Evolutionary conservation across 1,140 invertebrate species (phyloP).

Genomic region (Centruroides vittatus): DNA sequence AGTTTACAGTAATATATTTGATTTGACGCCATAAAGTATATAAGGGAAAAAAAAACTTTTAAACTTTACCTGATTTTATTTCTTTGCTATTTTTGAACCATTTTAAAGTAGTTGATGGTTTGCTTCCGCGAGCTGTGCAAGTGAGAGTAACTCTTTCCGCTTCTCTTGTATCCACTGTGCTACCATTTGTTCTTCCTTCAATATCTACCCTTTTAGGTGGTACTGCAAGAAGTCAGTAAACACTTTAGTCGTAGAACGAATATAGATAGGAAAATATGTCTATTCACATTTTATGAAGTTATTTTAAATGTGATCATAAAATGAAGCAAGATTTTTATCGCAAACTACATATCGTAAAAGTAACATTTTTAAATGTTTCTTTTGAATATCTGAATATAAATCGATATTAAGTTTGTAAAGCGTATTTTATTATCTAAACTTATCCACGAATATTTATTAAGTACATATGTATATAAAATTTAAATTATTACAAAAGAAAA

Average conservation of each 20-base stretch:
- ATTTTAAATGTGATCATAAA: too few species aligned
- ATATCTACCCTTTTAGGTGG: slow-evolving; percentile 73
- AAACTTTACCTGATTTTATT: slow-evolving; percentile 16
- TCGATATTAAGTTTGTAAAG: too few species aligned
- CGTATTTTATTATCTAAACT: too few species aligned
- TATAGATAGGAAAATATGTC: neutral
- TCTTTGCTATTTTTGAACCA: slow-evolving; percentile 55
- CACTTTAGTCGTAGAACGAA: neutral
- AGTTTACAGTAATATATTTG: too few species aligned
- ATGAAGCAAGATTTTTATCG: too few species aligned
- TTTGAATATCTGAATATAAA: too few species aligned
- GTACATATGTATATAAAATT: too few species aligned
- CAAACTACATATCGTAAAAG: too few species aligned
- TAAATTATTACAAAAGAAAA: too few species aligned
- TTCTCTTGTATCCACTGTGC: slow-evolving; percentile 65
- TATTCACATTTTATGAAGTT: neutral
- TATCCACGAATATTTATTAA: too few species aligned
- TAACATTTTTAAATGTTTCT: too few species aligned
- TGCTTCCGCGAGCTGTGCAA: slow-evolving; percentile 65
- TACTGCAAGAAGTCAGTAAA: slow-evolving; percentile 36
- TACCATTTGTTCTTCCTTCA: slow-evolving; percentile 51
- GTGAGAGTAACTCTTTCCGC: slow-evolving; percentile 62
- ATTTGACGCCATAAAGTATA: too few species aligned
- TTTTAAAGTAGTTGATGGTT: slow-evolving; percentile 68
- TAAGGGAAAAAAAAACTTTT: neutral